These are phyloP conservation scores for Goniozus legneri DNA, from an alignment of 1,140 invertebrate species.

Conservation along the genomic window DNA sequence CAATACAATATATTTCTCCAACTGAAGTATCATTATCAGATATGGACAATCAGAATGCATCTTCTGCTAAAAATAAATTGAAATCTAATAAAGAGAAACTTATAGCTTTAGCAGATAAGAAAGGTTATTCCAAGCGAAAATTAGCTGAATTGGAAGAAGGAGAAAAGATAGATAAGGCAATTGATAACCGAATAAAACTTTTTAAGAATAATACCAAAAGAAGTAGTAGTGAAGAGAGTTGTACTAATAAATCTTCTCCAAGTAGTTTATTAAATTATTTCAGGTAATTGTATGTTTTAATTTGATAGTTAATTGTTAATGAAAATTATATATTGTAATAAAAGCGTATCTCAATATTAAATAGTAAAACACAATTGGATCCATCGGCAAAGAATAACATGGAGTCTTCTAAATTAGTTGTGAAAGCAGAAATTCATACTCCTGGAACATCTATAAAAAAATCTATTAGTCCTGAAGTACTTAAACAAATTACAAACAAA, in stretches of 20 bases:
- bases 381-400: conserved; percentile 21
- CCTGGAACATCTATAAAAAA: conserved; percentile 8
- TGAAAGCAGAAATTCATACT: conserved; percentile 38
- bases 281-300: conserved; percentile 27
- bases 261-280: conserved; percentile 45
- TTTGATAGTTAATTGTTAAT: conserved; percentile 5
- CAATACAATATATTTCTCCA: conserved; percentile 7
- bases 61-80: conserved; percentile 10
- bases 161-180: conserved; percentile 29
- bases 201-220: conserved; percentile 26
- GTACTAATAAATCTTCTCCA: conserved; percentile 19
- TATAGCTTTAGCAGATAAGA: conserved; percentile 30
- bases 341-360: neutral
- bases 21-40: neutral
- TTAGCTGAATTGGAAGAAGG: conserved; percentile 29
- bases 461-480: neutral
- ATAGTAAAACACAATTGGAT: conserved; percentile 31
- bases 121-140: conserved; percentile 35
- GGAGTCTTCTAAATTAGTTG: conserved; percentile 26
- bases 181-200: conserved; percentile 31
- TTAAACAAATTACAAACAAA: conserved; percentile 3
- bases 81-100: conserved; percentile 28
- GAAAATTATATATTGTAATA: conserved; percentile 1
- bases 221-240: conserved; percentile 18
- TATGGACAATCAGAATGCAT: neutral